Percentiles rank a stretch among this genome's conserved stretches.
These are phyloP conservation scores for Bombus superbus DNA, from an alignment of 1,140 invertebrate species.

Conservation along the genomic window DNA sequence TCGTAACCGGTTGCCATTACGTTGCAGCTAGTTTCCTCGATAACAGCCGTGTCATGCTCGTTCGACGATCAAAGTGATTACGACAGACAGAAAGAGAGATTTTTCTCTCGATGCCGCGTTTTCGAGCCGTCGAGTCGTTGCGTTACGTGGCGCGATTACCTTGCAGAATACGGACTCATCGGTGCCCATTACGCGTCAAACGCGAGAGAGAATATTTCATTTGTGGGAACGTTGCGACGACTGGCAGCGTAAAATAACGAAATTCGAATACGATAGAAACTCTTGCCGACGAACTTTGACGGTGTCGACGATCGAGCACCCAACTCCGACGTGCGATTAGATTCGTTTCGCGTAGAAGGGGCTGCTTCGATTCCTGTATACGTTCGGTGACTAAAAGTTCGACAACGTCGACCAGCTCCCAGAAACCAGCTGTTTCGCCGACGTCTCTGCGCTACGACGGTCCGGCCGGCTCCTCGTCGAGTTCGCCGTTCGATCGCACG, in stretches of 20 bases:
- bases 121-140: not conserved
- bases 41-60: not conserved
- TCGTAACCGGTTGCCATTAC: not conserved
- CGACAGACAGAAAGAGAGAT: not conserved
- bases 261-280: not conserved
- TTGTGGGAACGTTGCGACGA: not conserved
- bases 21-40: not conserved
- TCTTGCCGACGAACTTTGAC: not conserved
- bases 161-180: not conserved
- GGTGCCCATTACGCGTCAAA: not conserved
- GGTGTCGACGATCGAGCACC: too few species aligned
- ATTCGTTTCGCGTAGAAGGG: not conserved
- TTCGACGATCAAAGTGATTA: not conserved
- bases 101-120: not conserved
- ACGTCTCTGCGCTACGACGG: not conserved
- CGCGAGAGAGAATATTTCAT: not conserved
- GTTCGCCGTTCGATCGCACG: not conserved
- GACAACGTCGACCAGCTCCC: not conserved
- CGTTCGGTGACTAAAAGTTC: not conserved
- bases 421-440: not conserved
- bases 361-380: too few species aligned
- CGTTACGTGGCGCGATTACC: not conserved
- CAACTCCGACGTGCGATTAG: too few species aligned
- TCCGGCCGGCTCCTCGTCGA: not conserved
- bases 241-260: not conserved